Conservation (phyloP, 1,140 invertebrate genomes). For the Globodera rostochiensis region DNA sequence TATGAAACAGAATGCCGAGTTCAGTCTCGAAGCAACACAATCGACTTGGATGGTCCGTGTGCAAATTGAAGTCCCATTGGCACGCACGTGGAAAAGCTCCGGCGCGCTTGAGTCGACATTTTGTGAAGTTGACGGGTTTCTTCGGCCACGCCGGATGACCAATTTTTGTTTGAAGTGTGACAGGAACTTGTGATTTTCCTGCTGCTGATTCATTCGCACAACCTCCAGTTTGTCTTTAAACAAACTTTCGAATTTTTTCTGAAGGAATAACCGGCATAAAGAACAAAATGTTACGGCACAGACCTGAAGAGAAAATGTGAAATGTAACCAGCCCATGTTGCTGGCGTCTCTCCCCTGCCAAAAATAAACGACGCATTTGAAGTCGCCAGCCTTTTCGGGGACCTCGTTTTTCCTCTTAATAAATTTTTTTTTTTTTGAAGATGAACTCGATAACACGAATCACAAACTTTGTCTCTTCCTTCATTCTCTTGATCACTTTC, state of each 20-base stretch:
- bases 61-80: slow-evolving; percentile 90
- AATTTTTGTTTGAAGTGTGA: slow-evolving; percentile 95
- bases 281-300: too few species aligned
- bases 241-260: slow-evolving; percentile 93
- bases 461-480: too few species aligned
- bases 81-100: slow-evolving; percentile 90
- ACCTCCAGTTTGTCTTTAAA: slow-evolving; percentile 95
- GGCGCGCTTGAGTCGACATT: slow-evolving; percentile 72
- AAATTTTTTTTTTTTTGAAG: too few species aligned
- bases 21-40: slow-evolving; percentile 62
- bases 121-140: slow-evolving; percentile 45
- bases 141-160: slow-evolving; percentile 81
- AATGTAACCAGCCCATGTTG: slow-evolving; percentile 99
- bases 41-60: slow-evolving; percentile 74
- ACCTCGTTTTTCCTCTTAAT: slow-evolving; percentile 71
- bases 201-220: slow-evolving; percentile 78
- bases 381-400: slow-evolving; percentile 82
- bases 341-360: slow-evolving; percentile 96
- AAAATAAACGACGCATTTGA: slow-evolving; percentile 96
- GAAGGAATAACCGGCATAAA: slow-evolving; percentile 70
- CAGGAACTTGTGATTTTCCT: slow-evolving; percentile 98
- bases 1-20: slow-evolving; percentile 69
- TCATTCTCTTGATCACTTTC: slow-evolving; percentile 12
- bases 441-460: too few species aligned
- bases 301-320: slow-evolving; percentile 81